Percentiles rank a stretch among this genome's conserved stretches.
These are phyloP conservation scores for Schizaphis graminum DNA, from an alignment of 2,888 invertebrate genomes.

Conservation along the genomic window DNA sequence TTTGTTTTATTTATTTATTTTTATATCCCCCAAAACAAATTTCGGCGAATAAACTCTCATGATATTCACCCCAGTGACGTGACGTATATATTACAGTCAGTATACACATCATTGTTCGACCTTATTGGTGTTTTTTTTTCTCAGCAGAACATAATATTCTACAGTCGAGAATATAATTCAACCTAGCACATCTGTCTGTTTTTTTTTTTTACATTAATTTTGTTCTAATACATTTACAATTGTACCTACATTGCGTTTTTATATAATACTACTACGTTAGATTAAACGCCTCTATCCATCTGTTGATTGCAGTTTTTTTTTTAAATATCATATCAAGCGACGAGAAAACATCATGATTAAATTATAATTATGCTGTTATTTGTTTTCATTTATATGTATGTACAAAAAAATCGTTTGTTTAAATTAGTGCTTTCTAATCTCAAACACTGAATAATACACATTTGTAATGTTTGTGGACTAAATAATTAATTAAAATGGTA, in stretches of 20 bases:
- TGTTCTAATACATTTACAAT: background rate
- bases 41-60: background rate
- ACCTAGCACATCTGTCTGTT: background rate
- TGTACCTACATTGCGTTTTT: too few relatives aligned
- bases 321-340: background rate
- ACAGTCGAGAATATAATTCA: background rate
- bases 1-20: slow-evolving; percentile 38
- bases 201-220: background rate
- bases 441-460: background rate
- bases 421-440: background rate
- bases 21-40: slow-evolving; percentile 35
- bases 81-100: background rate
- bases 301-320: background rate
- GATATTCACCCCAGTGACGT: background rate
- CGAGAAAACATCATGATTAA: background rate
- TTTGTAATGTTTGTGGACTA: background rate
- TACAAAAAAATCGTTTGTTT: background rate
- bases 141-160: background rate
- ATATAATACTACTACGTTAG: background rate
- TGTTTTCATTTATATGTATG: background rate
- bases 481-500: slow-evolving; percentile 17
- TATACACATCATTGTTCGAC: background rate
- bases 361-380: background rate
- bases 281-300: background rate
- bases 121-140: background rate